Base-by-base conservation (phyloP, 2,888 invertebrate species). In the Alloplasta piceator region DNA sequence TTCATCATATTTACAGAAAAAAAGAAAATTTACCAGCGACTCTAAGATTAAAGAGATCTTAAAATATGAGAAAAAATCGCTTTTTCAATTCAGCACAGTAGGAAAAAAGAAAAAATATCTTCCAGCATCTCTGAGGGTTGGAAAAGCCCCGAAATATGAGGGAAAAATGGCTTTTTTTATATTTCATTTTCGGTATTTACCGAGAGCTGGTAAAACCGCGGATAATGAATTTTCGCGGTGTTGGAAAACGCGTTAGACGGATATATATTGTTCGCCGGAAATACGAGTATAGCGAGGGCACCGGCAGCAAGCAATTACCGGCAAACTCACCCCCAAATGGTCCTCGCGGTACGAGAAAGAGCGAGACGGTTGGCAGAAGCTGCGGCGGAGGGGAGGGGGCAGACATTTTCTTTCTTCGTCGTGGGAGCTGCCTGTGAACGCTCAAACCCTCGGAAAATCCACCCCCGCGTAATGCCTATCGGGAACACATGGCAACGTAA, bases 401-500 rank as follows among this genome's bases (percentile, higher is more conserved):
- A 78, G 78, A 67, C 67, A 73, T 67, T 78, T 73, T 73, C 73
- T 78, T 78, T 78, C 73, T 61, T 61, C 61, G 61, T 68, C 3
- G 26, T 26, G 26, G 26, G 26, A 3, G 26, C 3, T 26, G 26
- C 26, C 26, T 26, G 26, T 26, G 3, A 26, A 26, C 26, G 26
- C 26, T 26, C 26, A 26, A 26, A 26, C 26, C 26, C 26, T 26
- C 26, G 46, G 78, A 56, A 74, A 78, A 78, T 67, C 46, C 75
- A 61, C 71, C 78, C 66, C 61, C 63, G 73, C 60, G 48, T 43
- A 36, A 61, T 77, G 67, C 58, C 72, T 70, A 76, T 79, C 76
- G 77, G 79, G 67, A 73, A 79, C 82, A 76, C 70, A 76, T 80
- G 77, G 80, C 75, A 73, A 56, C 50, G 74, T 66, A 63, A 73